Evolutionary conservation across 2,888 invertebrate species (phyloP).

Genomic region (Pyralis farinalis): DNA sequence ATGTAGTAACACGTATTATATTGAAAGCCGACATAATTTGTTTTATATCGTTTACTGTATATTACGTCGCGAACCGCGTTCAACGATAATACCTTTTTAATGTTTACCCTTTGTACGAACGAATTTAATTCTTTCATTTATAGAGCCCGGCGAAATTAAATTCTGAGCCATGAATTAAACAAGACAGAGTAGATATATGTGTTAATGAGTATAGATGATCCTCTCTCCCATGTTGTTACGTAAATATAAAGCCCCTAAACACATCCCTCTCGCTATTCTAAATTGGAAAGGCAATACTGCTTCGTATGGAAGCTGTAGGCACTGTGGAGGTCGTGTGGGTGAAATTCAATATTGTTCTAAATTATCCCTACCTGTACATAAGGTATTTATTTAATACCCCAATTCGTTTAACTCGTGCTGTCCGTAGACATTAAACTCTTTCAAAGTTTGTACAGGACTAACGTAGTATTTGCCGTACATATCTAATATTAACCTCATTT

Average conservation of each 20-base stretch:
- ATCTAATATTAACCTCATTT: too few relatives aligned
- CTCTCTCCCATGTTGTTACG: background rate
- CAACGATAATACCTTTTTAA: too few relatives aligned
- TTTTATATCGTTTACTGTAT: too few relatives aligned
- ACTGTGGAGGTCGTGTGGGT: background rate
- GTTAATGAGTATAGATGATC: background rate
- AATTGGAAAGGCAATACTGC: conserved; percentile 3
- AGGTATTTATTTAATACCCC: too few relatives aligned
- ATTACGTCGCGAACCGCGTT: too few relatives aligned
- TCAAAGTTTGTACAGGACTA: too few relatives aligned
- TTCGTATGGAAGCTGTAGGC: background rate
- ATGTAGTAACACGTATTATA: too few relatives aligned
- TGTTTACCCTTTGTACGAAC: too few relatives aligned
- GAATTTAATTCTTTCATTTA: background rate
- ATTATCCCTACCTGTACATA: background rate
- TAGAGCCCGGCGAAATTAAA: background rate
- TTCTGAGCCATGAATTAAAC: background rate
- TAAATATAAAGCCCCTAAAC: conserved; percentile 2
- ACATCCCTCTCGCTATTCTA: background rate
- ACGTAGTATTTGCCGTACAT: too few relatives aligned
- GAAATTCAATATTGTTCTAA: background rate
- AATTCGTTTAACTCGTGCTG: too few relatives aligned
- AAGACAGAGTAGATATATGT: background rate
- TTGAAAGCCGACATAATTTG: too few relatives aligned
- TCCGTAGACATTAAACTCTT: too few relatives aligned